phyloP scores from a whole-genome alignment of 2,797 vertebrate genomes.

The Oophaga sylvatica region DNA sequence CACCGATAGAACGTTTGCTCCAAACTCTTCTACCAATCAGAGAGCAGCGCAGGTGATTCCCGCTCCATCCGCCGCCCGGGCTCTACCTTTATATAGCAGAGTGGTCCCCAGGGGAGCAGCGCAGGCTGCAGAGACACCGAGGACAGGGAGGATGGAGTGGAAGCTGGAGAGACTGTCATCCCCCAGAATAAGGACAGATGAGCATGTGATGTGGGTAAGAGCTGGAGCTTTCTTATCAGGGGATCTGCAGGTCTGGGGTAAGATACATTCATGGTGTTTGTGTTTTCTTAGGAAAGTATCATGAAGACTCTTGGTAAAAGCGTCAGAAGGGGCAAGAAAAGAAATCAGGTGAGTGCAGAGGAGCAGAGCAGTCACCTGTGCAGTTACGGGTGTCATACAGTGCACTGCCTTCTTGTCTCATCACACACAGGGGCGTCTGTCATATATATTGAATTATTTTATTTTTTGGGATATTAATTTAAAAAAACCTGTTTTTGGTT shows the following conservation, averaged over 20 bases:
- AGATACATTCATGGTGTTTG: neutral
- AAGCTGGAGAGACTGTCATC: constrained; percentile 51
- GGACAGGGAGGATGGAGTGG: constrained; percentile 51
- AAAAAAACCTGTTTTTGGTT: too few relatives aligned
- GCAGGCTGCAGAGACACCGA: neutral
- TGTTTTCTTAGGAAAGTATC: constrained; percentile 62
- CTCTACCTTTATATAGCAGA: constrained; percentile 72
- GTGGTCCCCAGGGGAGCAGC: constrained; percentile 25
- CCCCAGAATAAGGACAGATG: constrained; percentile 60
- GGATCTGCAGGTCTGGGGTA: neutral
- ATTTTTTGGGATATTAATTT: too few relatives aligned
- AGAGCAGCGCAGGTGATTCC: constrained; percentile 72
- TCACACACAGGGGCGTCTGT: too few relatives aligned
- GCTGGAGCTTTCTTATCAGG: neutral
- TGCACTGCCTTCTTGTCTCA: too few relatives aligned
- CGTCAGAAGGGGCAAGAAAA: constrained; percentile 59
- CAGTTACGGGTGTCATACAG: neutral
- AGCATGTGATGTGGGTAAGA: constrained; percentile 67
- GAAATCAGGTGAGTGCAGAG: constrained; percentile 62
- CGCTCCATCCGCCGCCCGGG: constrained; percentile 77
- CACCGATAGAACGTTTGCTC: constrained; percentile 13
- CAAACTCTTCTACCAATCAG: constrained; percentile 70
- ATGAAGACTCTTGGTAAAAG: constrained; percentile 64
- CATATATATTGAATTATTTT: too few relatives aligned
- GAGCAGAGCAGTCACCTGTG: too few relatives aligned